Base-by-base conservation (phyloP, 1,140 invertebrate genomes). In the Drosophila rufa region DNA sequence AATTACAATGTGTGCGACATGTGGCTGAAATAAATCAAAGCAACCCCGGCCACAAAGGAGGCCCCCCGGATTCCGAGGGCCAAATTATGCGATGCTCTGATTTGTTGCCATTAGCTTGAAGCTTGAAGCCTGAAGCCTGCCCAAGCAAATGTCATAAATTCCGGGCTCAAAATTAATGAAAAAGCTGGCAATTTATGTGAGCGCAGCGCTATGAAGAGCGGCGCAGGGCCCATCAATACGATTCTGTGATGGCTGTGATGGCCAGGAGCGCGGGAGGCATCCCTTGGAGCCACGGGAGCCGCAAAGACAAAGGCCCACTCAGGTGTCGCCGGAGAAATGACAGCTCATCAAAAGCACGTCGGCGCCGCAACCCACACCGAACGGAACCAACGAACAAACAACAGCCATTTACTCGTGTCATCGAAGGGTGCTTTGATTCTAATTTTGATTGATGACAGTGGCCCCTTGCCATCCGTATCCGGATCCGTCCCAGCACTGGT, bases 371-470 rank as follows among this genome's bases (percentile, higher is more conserved):
- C 40, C 61, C 40, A 47, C 43, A 33, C 74, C 53, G 58, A 47
- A 11, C 33, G 11, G 9, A 80, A 58, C 61, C 42, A 36, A 36
- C 47, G 47, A 48, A 50, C 65, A 66, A 74, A 80, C 50, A 78
- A 75, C 64, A 46, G 61, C 50, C 70, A 67, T 84, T 83, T 67
- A 79, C 69, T 46, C 59, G 80, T 67, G 66, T 50, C 80, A 64
- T 61, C 64, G 56, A 83, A 45, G 61, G 60, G 50, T 69, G 82
- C 61, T 58, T 75, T 75, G 75, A 87, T 68, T 87, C 81, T 85
- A 85, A 85, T 85, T 85, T 85, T 85, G 82, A 85, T 87, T 85
- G 82, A 85, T 87, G 84, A 85, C 59, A 46, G 8, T n/a, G 66
- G 57, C 30, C 25, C 38, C 15, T 65, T 9, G 33, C 8, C 15